Base-by-base conservation (phyloP, 2,888 invertebrate genomes). In the Acleris emargana region DNA sequence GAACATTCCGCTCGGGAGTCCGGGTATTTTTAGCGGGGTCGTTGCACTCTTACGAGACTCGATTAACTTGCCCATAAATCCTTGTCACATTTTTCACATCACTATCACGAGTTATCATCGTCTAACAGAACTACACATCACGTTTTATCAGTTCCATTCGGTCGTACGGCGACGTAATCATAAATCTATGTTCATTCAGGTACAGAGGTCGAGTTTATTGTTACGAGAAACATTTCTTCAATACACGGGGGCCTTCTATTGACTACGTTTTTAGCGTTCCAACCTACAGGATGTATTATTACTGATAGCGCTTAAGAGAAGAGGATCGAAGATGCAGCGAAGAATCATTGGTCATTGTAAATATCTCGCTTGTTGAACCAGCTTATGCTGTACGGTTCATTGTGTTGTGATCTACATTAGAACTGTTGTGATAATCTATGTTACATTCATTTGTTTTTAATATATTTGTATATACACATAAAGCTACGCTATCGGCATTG, bases 191-290 rank as follows among this genome's bases (percentile, higher is more conserved):
- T 91, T 91, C 86, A 86, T 87, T 83, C 92, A 92, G 92, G 92
- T 92, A 92, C 91, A 91, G 90, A 82, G 91, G 90, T 81, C 91
- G 92, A 76, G 91, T 88, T 67, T 92, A 92, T 91, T 85, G 86
- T 86, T 92, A 92, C 91, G 90, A 92, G 87, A 91, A 91, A 85
- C 92, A 92, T 90, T 92, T 91, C 91, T 92, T 91, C 91, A 88
- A 91, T 83, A 84, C 89, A 75, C 84, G 91, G 76, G 92, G 92
- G 80, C 82, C 86, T 64, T 84, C 88, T 71, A 77, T 92, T 81
- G 90, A 91, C 86, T 92, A 92, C 86, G 89, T 92, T 68, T 92
- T 92, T 87, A 91, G 92, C 79, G 89, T 91, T 61, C 92, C 92
- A 72, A 90, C 89, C 71, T 92, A 92, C 84, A 91, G 86, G 88